phyloP scores from a whole-genome alignment of 2,888 invertebrate genomes.

The Caenorhabditis becei region DNA sequence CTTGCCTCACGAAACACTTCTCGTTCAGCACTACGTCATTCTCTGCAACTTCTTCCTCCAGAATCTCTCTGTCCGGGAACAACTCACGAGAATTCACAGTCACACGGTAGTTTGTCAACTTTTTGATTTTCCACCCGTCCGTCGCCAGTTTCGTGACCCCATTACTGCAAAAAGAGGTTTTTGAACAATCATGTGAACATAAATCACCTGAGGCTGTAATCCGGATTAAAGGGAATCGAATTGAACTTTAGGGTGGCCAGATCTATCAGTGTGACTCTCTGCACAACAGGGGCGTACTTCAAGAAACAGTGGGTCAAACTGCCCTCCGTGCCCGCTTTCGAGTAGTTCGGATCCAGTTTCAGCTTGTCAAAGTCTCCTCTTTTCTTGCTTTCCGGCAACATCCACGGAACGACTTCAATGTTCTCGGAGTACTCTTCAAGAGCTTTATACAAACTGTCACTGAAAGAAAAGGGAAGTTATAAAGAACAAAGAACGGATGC shows the following conservation, averaged over 20 bases:
- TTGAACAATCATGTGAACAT: background rate
- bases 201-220: slow-evolving; percentile 34
- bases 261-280: slow-evolving; percentile 47
- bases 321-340: slow-evolving; percentile 47
- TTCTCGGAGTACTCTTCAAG: slow-evolving; percentile 51
- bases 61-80: background rate
- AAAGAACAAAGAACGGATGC: background rate
- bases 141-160: slow-evolving; percentile 33
- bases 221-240: slow-evolving; percentile 47
- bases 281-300: slow-evolving; percentile 38
- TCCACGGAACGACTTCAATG: slow-evolving; percentile 59
- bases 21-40: slow-evolving; percentile 60
- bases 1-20: slow-evolving; percentile 54
- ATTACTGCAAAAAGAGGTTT: slow-evolving; percentile 12
- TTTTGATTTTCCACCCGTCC: slow-evolving; percentile 47
- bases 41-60: slow-evolving; percentile 22
- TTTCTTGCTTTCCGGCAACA: slow-evolving; percentile 48
- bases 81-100: slow-evolving; percentile 55
- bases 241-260: slow-evolving; percentile 49
- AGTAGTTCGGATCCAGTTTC: slow-evolving; percentile 50
- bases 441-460: slow-evolving; percentile 43
- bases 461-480: slow-evolving; percentile 22
- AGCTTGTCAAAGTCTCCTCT: slow-evolving; percentile 50
- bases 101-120: slow-evolving; percentile 49
- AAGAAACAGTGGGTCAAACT: slow-evolving; percentile 60